A percentile compares a stretch with the other conserved stretches of the same genome.
Conservation (phyloP, 2,113 vertebrate genomes). For the Neogobius melanostomus region DNA sequence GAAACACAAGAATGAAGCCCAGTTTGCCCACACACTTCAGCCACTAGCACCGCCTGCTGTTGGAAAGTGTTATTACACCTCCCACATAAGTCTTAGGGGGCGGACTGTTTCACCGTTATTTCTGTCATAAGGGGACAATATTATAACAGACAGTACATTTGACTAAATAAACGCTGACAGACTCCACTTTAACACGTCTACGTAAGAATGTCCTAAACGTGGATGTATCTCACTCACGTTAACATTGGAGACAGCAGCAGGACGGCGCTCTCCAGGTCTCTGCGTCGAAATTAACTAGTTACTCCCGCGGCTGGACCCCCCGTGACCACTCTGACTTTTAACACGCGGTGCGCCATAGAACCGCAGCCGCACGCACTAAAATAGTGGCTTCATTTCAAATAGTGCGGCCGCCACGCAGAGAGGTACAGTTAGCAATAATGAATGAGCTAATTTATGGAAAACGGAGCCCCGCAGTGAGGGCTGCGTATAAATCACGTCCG, state of each 20-base stretch:
- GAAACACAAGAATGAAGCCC: too few relatives aligned
- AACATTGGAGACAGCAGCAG: background rate
- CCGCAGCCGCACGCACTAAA: background rate
- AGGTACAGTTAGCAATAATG: slow-evolving; percentile 3
- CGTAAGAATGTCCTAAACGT: background rate
- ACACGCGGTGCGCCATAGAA: background rate
- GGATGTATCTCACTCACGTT: background rate
- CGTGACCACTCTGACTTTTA: too few relatives aligned
- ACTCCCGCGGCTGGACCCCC: background rate
- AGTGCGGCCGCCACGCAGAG: background rate
- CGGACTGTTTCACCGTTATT: too few relatives aligned
- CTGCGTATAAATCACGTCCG: background rate
- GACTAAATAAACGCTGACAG: background rate
- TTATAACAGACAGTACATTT: too few relatives aligned
- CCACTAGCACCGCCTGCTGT: too few relatives aligned
- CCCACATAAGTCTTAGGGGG: too few relatives aligned
- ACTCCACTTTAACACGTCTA: background rate
- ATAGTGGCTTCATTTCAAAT: background rate
- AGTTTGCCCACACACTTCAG: too few relatives aligned
- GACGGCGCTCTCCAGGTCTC: background rate
- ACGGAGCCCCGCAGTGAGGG: background rate
- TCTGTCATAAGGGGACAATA: too few relatives aligned
- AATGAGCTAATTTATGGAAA: slow-evolving; percentile 11
- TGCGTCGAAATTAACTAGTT: background rate
- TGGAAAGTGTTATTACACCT: too few relatives aligned